phyloP scores from a whole-genome alignment of 2,113 vertebrate genomes.

The Vidua chalybeata region DNA sequence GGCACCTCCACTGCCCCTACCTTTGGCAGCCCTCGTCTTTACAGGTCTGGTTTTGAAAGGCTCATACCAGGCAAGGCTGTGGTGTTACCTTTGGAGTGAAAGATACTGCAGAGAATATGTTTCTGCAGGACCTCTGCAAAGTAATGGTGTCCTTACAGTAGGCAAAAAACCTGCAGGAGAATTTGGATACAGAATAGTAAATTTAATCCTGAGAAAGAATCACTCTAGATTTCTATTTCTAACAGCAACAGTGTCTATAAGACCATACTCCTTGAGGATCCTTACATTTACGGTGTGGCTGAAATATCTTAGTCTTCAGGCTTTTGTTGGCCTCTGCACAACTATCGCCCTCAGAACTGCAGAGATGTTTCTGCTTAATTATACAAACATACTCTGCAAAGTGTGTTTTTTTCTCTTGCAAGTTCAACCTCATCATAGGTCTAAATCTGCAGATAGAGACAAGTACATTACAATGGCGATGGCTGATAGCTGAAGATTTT shows the following conservation, averaged over 20 bases:
- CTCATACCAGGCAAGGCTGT: background rate
- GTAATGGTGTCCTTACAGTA: background rate
- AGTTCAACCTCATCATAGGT: background rate
- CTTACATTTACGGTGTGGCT: background rate
- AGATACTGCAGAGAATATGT: background rate
- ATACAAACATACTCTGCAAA: slow-evolving; percentile 48
- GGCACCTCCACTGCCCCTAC: background rate
- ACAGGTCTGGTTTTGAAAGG: background rate
- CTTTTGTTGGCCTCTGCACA: background rate
- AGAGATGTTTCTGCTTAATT: slow-evolving; percentile 64
- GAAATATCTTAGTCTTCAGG: slow-evolving; percentile 30
- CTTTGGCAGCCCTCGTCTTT: background rate
- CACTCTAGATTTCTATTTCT: background rate
- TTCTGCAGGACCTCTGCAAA: background rate
- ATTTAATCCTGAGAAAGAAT: background rate
- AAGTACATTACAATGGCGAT: slow-evolving; percentile 59
- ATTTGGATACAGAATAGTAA: background rate
- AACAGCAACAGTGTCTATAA: background rate
- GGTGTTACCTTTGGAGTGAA: background rate
- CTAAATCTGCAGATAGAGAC: slow-evolving; percentile 64
- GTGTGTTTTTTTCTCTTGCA: slow-evolving; percentile 9
- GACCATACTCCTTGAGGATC: background rate
- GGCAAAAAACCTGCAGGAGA: background rate
- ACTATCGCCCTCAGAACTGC: background rate
- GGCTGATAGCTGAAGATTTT: slow-evolving; percentile 70